These are phyloP conservation scores for Sisor rabdophorus DNA, from an alignment of 2,113 vertebrate genomes.

Conservation along the genomic window DNA sequence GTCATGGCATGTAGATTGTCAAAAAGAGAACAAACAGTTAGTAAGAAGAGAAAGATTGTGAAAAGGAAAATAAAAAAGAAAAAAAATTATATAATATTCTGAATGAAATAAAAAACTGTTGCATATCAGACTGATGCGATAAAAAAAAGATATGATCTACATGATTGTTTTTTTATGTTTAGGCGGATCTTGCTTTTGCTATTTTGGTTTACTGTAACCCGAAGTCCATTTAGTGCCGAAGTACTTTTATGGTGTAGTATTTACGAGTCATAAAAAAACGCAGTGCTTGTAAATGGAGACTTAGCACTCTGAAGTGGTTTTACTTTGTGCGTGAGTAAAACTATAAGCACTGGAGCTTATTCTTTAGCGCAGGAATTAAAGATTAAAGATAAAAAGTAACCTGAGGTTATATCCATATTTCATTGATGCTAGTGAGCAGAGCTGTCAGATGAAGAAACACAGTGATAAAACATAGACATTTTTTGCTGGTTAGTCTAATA, in stretches of 20 bases:
- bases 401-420: conserved; percentile 36
- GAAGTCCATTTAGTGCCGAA: no score
- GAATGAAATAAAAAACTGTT: no score
- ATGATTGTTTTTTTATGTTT: not conserved
- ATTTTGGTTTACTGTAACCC: not conserved
- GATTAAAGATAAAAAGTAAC: conserved; percentile 24
- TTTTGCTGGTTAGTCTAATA: not conserved
- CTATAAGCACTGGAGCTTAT: conserved; percentile 10
- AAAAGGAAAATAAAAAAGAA: conserved; percentile 35
- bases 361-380: conserved; percentile 17
- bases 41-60: conserved; percentile 22
- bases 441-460: not conserved
- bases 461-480: not conserved
- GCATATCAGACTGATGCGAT: no score
- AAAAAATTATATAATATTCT: no score
- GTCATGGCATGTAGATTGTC: not conserved
- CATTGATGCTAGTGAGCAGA: conserved; percentile 18
- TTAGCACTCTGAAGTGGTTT: conserved; percentile 24
- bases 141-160: not conserved
- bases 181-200: not conserved
- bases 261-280: conserved; percentile 1
- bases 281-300: conserved; percentile 10
- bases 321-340: conserved; percentile 1
- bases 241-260: conserved; percentile 15
- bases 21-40: conserved; percentile 8